These are phyloP conservation scores for Lasiurus borealis DNA, from an alignment of 2,113 vertebrate species.

Conservation along the genomic window DNA sequence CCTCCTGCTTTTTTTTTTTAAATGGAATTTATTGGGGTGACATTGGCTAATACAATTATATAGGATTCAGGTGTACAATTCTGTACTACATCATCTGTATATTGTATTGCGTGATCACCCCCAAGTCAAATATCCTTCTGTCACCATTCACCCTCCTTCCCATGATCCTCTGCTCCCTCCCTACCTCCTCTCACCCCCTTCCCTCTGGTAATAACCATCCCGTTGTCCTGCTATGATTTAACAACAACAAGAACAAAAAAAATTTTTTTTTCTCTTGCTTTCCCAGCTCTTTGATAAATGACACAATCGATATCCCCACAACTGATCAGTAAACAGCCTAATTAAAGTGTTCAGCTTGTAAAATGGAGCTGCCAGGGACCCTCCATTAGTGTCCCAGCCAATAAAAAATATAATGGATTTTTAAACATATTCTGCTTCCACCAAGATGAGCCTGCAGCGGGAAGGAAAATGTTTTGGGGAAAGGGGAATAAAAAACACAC, in stretches of 20 bases:
- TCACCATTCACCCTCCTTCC: not conserved
- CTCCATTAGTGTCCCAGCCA: slow-evolving; percentile 90
- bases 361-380: slow-evolving; percentile 88
- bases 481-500: slow-evolving; percentile 61
- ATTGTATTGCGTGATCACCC: not conserved
- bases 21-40: not conserved
- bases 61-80: not conserved
- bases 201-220: not conserved
- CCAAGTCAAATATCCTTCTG: not conserved
- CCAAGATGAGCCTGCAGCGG: slow-evolving; percentile 77
- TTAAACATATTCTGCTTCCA: slow-evolving; percentile 84
- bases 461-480: slow-evolving; percentile 78
- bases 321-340: slow-evolving; percentile 89
- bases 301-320: slow-evolving; percentile 90
- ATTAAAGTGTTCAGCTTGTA: slow-evolving; percentile 90
- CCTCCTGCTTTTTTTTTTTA: not conserved
- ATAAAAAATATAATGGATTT: slow-evolving; percentile 91
- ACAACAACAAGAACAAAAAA: slow-evolving; percentile 76
- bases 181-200: not conserved
- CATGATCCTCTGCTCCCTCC: not conserved
- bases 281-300: slow-evolving; percentile 87
- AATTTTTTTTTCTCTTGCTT: slow-evolving; percentile 70
- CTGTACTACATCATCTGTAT: not conserved
- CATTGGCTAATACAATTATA: not conserved
- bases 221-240: slow-evolving; percentile 78